Percentiles rank a stretch among this genome's conserved stretches.
These are phyloP conservation scores for Apogon hyalosoma DNA, from an alignment of 2,797 vertebrate species.

Conservation along the genomic window DNA sequence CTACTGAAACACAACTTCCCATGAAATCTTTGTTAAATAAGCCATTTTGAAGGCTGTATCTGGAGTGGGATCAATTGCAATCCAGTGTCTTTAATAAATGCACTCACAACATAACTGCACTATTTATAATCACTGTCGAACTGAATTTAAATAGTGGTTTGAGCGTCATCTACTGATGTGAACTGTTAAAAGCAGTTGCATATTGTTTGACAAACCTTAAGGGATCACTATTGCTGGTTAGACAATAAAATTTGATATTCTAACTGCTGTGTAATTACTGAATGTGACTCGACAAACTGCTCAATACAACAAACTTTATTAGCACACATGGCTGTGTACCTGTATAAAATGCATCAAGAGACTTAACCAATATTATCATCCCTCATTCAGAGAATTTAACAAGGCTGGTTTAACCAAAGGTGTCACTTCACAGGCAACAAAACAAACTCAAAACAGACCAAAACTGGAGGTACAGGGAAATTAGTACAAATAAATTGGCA, in stretches of 20 bases:
- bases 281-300: neutral
- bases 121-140: conserved; percentile 50
- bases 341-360: conserved; percentile 83
- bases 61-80: conserved; percentile 45
- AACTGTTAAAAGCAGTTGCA: conserved; percentile 24
- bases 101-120: conserved; percentile 35
- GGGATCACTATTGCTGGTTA: conserved; percentile 71
- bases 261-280: conserved; percentile 34
- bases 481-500: conserved; percentile 30
- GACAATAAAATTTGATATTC: conserved; percentile 69
- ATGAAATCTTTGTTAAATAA: conserved; percentile 11
- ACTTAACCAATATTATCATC: conserved; percentile 49
- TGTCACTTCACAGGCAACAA: conserved; percentile 56
- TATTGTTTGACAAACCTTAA: conserved; percentile 65
- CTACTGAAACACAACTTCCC: conserved; percentile 5
- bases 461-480: conserved; percentile 18
- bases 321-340: conserved; percentile 69
- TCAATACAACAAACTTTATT: conserved; percentile 80
- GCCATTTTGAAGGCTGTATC: conserved; percentile 14
- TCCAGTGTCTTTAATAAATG: conserved; percentile 45
- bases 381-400: conserved; percentile 47
- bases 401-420: conserved; percentile 21
- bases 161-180: conserved; percentile 26
- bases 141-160: conserved; percentile 52
- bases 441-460: conserved; percentile 34